These are phyloP conservation scores for Disparrhopalites patrizii DNA, from an alignment of 2,888 invertebrate genomes.

Conservation along the genomic window DNA sequence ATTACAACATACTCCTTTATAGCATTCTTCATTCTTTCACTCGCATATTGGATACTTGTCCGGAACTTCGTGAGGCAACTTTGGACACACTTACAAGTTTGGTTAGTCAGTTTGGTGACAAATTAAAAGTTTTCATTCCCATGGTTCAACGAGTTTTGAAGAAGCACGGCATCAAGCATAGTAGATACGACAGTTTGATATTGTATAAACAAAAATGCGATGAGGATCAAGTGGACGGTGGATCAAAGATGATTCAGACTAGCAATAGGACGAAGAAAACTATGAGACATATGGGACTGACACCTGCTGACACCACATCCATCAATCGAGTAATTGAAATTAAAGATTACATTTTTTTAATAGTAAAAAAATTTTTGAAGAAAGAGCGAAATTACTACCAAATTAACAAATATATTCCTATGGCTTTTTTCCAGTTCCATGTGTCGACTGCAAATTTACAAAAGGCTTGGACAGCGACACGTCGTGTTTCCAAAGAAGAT, in stretches of 20 bases:
- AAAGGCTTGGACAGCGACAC: conserved; percentile 85
- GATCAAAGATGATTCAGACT: conserved; percentile 33
- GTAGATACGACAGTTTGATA: conserved; percentile 69
- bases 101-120: conserved; percentile 80
- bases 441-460: conserved; percentile 80
- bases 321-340: conserved; percentile 61
- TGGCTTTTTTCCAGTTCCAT: conserved; percentile 57
- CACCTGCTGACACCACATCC: conserved; percentile 65
- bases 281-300: conserved; percentile 55
- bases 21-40: conserved; percentile 92
- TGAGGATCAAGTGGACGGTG: conserved; percentile 49
- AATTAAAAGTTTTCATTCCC: conserved; percentile 88
- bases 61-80: conserved; percentile 70
- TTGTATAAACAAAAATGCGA: conserved; percentile 51
- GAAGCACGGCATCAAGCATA: conserved; percentile 74
- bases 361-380: background rate
- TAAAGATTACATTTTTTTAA: background rate
- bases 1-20: background rate
- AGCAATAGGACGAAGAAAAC: conserved; percentile 29
- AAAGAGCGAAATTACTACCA: background rate
- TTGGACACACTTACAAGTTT: conserved; percentile 89
- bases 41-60: conserved; percentile 70
- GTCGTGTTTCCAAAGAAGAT: conserved; percentile 93
- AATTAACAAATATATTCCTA: background rate
- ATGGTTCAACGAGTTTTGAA: conserved; percentile 78